phyloP scores from a whole-genome alignment of 2,888 invertebrate species.

The Caenorhabditis zanzibari region DNA sequence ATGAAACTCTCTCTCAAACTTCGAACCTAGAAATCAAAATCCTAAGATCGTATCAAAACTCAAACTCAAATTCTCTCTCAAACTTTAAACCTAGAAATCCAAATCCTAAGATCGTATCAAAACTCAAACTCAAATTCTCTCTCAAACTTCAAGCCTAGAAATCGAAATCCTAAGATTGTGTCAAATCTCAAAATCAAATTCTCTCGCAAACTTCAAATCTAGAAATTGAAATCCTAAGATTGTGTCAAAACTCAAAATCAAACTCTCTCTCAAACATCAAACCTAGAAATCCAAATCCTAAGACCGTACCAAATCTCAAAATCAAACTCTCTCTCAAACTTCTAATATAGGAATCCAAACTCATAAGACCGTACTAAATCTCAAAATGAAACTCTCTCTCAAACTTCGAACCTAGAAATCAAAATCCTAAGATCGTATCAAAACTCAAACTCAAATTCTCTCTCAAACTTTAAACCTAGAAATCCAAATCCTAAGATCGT shows the following conservation, averaged over 20 bases:
- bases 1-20: too few relatives aligned
- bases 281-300: neutral
- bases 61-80: too few relatives aligned
- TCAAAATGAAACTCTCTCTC: neutral
- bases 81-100: neutral
- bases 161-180: neutral
- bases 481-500: neutral
- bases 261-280: neutral
- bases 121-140: neutral
- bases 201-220: neutral
- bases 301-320: neutral
- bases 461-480: neutral
- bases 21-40: too few relatives aligned
- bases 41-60: too few relatives aligned
- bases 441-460: neutral
- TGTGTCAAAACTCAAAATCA: neutral
- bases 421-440: neutral
- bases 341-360: neutral
- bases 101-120: neutral
- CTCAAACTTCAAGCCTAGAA: neutral
- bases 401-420: neutral
- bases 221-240: neutral
- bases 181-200: neutral
- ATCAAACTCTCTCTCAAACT: neutral
- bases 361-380: neutral